phyloP scores from a whole-genome alignment of 2,113 vertebrate genomes.

The Cervus canadensis region DNA sequence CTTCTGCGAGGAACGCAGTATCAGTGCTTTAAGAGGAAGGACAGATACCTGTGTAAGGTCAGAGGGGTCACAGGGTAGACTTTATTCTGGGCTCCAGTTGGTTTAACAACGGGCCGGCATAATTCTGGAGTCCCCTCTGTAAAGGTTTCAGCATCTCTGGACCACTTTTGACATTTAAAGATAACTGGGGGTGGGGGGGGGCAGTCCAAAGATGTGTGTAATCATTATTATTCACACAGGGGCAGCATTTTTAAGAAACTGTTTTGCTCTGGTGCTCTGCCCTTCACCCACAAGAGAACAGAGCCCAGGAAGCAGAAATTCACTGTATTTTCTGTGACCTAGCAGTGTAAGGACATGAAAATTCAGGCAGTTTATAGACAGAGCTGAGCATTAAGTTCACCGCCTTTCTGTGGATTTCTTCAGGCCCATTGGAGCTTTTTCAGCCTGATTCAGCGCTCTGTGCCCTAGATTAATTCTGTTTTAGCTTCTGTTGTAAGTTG shows the following conservation, averaged over 20 bases:
- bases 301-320: background rate
- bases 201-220: background rate
- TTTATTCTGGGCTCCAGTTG: background rate
- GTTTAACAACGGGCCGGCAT: background rate
- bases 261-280: background rate
- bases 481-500: conserved; percentile 38
- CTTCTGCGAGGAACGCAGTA: background rate
- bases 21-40: background rate
- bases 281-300: background rate
- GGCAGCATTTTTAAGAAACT: background rate
- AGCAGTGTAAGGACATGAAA: background rate
- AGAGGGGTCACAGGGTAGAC: background rate
- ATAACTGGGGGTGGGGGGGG: background rate
- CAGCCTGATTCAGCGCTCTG: background rate
- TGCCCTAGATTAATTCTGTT: conserved; percentile 36
- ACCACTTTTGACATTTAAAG: background rate
- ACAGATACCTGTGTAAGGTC: background rate
- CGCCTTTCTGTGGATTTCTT: conserved; percentile 1
- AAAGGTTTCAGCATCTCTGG: background rate
- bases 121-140: background rate
- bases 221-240: background rate
- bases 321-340: background rate
- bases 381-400: background rate
- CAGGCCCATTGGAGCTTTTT: background rate
- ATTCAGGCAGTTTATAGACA: background rate